Evolutionary conservation across 2,888 invertebrate genomes (phyloP).

Genomic region (Leptogaster cylindrica): DNA sequence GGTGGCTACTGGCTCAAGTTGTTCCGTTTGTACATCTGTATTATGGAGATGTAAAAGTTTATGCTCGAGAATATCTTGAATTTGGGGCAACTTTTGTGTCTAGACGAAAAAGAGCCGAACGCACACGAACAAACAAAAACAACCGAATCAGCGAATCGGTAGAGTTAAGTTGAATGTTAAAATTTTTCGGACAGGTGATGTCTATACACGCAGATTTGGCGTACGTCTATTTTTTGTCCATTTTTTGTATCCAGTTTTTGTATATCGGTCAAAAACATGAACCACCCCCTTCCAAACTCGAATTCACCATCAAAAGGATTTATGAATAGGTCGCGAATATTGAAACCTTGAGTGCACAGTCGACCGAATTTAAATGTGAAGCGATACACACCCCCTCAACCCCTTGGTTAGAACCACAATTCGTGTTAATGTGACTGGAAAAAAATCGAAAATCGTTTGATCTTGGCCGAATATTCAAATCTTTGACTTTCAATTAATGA

Average conservation of each 20-base stretch:
- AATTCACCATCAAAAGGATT: not conserved
- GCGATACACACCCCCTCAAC: not conserved
- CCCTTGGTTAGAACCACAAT: not conserved
- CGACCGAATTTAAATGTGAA: conserved; percentile 39
- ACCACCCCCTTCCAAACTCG: not conserved
- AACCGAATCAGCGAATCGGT: not conserved
- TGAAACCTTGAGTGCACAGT: conserved; percentile 25
- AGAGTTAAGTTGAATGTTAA: not conserved
- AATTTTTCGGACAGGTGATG: conserved; percentile 12
- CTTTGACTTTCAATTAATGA: conserved; percentile 38
- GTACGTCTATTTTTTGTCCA: too few species aligned
- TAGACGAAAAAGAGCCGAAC: conserved; percentile 10
- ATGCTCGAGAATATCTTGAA: conserved; percentile 14
- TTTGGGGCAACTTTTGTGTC: conserved; percentile 34
- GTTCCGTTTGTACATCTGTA: too few species aligned
- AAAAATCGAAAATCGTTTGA: conserved; percentile 42
- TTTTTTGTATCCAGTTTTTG: too few species aligned
- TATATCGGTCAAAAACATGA: conserved; percentile 14
- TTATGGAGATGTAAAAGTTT: too few species aligned
- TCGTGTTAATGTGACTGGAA: conserved; percentile 40
- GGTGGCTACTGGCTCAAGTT: not conserved
- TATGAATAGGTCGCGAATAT: conserved; percentile 27
- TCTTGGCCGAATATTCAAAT: conserved; percentile 38
- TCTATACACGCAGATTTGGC: too few species aligned
- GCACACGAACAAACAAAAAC: not conserved